Base-by-base conservation (phyloP, 2,888 invertebrate genomes). In the Athalia rosae region DNA sequence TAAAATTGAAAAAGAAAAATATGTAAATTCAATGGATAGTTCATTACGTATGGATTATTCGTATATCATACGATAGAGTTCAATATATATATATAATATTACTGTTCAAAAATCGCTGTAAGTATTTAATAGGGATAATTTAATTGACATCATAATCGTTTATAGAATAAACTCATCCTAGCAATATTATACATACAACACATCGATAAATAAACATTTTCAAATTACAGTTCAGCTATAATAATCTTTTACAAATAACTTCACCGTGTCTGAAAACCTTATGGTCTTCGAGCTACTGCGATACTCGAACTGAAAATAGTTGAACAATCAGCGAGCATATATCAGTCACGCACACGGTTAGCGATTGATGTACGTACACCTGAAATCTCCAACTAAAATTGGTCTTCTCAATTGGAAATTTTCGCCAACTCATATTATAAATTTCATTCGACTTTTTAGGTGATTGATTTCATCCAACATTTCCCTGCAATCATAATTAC, bases 141-240 rank as follows among this genome's bases (percentile, higher is more conserved):
- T 5, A 71, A 71, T 45, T 43, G 43, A 43, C 71, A 61, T 74
- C 61, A 61, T 74, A 48, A 74, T 74, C 71, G 58, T 71, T 45
- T 41, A 45, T 56, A 58, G 71, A 71, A 71, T 71, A 43, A 48
- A 74, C 45, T 62, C 61, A 74, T 74, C 61, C 7, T 74, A 59
- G 62, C n/a, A 62, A 61, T 74, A 74, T 74, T 61, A 50, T 61
- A 74, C 47, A 61, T 74, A 74, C 61, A 47, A 50, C 47, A 74
- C 61, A 74, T 61, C 61, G 61, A 61, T 74, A 61, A 74, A 74
- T 74, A 74, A 74, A 74, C 74, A 61, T 74, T 74, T 74, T 62
- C 62, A 62, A 61, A 74, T 56, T 48, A 50, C 41, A 67, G 53
- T 28, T 7, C 11, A 9, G 4, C 53, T 6, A 43, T 59, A 3